Base-by-base conservation (phyloP, 2,797 vertebrate genomes). In the Bradypus variegatus region DNA sequence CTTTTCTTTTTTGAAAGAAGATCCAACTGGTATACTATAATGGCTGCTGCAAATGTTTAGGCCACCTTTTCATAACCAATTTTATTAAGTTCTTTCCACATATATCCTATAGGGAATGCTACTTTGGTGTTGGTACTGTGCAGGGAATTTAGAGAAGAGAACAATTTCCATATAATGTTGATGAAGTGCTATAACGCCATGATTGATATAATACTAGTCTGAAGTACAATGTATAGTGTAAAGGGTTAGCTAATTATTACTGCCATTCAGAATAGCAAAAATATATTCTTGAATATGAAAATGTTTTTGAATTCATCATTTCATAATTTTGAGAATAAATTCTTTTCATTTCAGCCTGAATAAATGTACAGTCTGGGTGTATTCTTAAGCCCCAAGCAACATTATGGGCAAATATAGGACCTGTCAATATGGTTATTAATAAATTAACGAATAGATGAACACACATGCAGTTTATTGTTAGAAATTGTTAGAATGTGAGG, bases 241-340 rank as follows among this genome's bases (percentile, higher is more conserved):
- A 77, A 77, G 31, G 23, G n/a, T 55, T 84, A 82, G 50, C 31
- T 88, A 82, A 70, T 90, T 19, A 86, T 92, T 62, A 45, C 36
- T 31, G 78, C 58, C 75, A 81, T 45, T 82, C 31, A 65, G 27
- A 90, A 86, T 76, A 69, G 36, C 31, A 73, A 21, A 73, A 45
- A 58, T 64, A 92, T 36, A n/a, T 75, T 72, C 64, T 82, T 87
- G 25, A 91, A 13, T 89, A 72, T 76, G 76, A 88, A 92, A 83
- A 60, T 94, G 65, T 45, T 81, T 89, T 91, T 85, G 38, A 85
- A 82, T 83, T 82, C 11, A 91, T 86, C 69, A 41, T 92, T 91
- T 92, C 11, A 91, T 86, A 78, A 48, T 92, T 91, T 92, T 70
- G 70, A 78, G 86, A 79, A 38, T 79, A 60, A 76, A 53, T 79